A percentile compares a stretch with the other conserved stretches of the same genome.
Conservation (phyloP, 2,113 vertebrate species). For the Ciconia stormi region DNA sequence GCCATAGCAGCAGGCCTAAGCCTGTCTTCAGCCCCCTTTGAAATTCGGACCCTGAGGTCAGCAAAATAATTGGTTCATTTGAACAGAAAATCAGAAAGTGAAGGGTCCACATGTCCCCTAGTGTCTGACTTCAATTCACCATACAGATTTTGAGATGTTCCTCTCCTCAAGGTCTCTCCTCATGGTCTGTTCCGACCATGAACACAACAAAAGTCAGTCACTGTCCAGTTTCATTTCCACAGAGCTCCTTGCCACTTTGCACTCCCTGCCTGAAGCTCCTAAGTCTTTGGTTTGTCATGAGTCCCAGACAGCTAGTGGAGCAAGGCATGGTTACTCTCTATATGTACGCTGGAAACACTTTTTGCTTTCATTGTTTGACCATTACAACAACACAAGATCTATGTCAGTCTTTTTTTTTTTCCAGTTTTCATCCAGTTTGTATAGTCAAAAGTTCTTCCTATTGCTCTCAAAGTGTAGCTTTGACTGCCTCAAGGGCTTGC, state of each 20-base stretch:
- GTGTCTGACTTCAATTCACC: conserved; percentile 30
- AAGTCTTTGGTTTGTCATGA: not conserved
- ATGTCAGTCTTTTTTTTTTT: not conserved
- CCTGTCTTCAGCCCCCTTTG: conserved; percentile 82
- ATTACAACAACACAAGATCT: not conserved
- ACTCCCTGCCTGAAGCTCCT: not conserved
- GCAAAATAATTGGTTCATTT: conserved; percentile 79
- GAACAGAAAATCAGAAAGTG: conserved; percentile 67
- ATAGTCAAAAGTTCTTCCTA: not conserved
- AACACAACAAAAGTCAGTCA: conserved; percentile 29
- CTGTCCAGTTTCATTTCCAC: conserved; percentile 37
- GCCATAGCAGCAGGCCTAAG: conserved; percentile 82
- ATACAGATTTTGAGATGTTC: conserved; percentile 53
- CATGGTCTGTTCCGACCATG: no score
- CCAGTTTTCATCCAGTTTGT: not conserved
- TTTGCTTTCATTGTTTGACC: not conserved
- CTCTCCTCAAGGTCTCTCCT: not conserved
- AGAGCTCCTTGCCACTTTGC: not conserved
- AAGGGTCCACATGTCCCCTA: conserved; percentile 62
- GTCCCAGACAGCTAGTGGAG: not conserved
- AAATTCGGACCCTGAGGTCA: conserved; percentile 80
- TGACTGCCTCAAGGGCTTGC: not conserved
- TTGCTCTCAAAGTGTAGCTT: not conserved
- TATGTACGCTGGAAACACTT: not conserved
- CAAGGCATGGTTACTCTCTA: not conserved